Evolutionary conservation across 2,888 invertebrate genomes (phyloP), one percentile per base, ranked within the genome.

Genomic region (Metopia argyrocephala): DNA sequence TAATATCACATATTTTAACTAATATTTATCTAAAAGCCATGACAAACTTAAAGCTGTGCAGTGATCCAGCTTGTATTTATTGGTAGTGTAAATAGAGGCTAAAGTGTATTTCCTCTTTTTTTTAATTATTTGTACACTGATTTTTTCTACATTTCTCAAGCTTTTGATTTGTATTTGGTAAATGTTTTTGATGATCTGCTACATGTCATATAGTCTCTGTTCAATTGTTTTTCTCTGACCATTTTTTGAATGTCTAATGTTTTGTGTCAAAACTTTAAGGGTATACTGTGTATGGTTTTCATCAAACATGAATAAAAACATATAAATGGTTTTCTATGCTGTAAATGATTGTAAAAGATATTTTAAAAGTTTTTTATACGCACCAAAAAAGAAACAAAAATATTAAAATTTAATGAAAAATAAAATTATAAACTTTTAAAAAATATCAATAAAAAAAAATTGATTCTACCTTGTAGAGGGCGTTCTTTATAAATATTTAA

Each of bases 201-300:
- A 66, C 70, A 66, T 76, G 66, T 79, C 71, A 68, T n/a, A n/a
- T 66, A 76, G 79, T 76, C 21, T 56, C 66, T 66, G 46, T 59
- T 38, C 70, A 70, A 69, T 69, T 74, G 68, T 69, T 64, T 79
- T 15, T 74, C 27, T 52, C 3, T 28, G 56, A 27, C 38, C 38
- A 38, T 38, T 1, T 3, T 4, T 70, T 6, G 56, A 23, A 71
- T 64, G 21, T 65, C 38, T 59, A n/a, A 50, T 18, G 57, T 50
- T 52, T 52, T 4, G n/a, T 50, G 46, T 25, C 0, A 15, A 7
- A 15, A 46, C 68, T 69, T 48, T 1, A 48, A 31, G 48, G 62
- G n/a, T 5, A 9, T 23, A 18, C 38, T 45, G 31, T 61, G 23
- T 3, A 25, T 61, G 20, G 23, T 38, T 31, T 45, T 50, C 21